These are phyloP conservation scores for Nephrotoma appendiculata DNA, from an alignment of 2,888 invertebrate species.

Conservation along the genomic window DNA sequence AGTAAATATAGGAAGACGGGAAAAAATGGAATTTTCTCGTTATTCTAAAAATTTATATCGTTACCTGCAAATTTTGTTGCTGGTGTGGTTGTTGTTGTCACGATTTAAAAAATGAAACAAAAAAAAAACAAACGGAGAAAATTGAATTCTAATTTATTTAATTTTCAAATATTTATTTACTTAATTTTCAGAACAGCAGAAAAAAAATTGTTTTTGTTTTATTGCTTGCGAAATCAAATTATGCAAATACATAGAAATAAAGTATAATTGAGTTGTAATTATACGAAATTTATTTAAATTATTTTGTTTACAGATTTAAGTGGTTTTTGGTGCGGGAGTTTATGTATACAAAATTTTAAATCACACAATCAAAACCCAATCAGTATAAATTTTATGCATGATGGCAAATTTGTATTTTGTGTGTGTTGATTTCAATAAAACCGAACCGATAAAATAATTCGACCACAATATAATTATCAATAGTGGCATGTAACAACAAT, in stretches of 20 bases:
- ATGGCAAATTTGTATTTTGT: background rate
- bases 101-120: background rate
- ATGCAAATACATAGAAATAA: background rate
- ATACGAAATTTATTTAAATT: background rate
- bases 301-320: background rate
- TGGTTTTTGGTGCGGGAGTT: background rate
- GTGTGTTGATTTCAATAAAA: background rate
- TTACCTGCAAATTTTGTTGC: background rate
- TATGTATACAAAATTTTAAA: background rate
- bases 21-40: background rate
- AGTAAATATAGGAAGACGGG: background rate
- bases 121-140: background rate
- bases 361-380: background rate
- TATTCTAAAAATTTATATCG: background rate
- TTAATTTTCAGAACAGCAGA: background rate
- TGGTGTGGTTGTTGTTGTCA: background rate
- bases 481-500: background rate
- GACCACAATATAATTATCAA: background rate
- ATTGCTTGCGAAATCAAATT: background rate
- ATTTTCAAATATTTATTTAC: background rate
- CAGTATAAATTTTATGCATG: background rate
- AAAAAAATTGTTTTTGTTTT: background rate
- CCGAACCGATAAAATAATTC: background rate
- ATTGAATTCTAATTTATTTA: background rate
- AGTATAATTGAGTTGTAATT: background rate